A percentile compares a stretch with the other conserved stretches of the same genome.
Evolutionary conservation across 1,140 invertebrate species (phyloP).

Genomic region (Adoxophyes honmai): DNA sequence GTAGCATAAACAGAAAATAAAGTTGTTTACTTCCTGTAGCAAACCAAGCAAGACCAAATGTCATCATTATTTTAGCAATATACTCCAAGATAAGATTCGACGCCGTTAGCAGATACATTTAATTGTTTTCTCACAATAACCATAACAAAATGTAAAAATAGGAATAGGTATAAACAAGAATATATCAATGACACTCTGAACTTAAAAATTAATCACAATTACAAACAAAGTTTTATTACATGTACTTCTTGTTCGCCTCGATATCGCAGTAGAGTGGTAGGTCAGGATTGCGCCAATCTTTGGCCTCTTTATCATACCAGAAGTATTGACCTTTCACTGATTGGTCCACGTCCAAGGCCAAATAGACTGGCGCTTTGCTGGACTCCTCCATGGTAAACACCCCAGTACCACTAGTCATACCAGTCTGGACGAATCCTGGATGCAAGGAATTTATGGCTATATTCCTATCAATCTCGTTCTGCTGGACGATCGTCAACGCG

Average conservation of each 20-base stretch:
- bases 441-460: slow-evolving; percentile 80
- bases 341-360: slow-evolving; percentile 16
- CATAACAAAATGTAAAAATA: too few species aligned
- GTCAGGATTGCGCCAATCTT: slow-evolving; percentile 4
- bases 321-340: slow-evolving; percentile 16
- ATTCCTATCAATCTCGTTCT: slow-evolving; percentile 60
- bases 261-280: background rate
- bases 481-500: slow-evolving; percentile 79
- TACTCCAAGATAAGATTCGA: too few species aligned
- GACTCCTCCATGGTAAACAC: slow-evolving; percentile 80
- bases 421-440: slow-evolving; percentile 81
- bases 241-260: background rate
- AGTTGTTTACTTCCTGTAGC: too few species aligned
- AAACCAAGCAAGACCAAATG: too few species aligned
- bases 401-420: slow-evolving; percentile 82
- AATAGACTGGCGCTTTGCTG: slow-evolving; percentile 17
- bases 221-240: too few species aligned
- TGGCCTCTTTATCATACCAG: slow-evolving; percentile 10
- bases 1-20: too few species aligned
- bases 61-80: too few species aligned
- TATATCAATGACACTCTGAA: too few species aligned
- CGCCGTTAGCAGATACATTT: too few species aligned
- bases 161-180: too few species aligned
- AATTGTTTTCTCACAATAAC: too few species aligned
- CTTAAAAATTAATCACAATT: too few species aligned